Evolutionary conservation across 2,888 invertebrate genomes (phyloP).

Genomic region (Drosophila affinis): DNA sequence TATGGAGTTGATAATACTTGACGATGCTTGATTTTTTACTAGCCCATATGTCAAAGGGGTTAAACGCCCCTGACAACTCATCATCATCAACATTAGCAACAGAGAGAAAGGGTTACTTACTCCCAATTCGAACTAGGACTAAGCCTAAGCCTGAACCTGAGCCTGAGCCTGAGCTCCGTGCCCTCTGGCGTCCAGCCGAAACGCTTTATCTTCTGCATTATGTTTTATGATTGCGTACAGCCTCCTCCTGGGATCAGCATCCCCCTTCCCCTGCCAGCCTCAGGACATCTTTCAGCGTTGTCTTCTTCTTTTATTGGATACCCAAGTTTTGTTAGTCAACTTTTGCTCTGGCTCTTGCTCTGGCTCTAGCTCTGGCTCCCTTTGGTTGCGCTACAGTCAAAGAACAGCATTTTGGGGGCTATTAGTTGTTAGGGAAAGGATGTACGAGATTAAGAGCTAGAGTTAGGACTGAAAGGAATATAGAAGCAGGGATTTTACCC

Average conservation of each 20-base stretch:
- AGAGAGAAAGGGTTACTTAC: slow-evolving; percentile 45
- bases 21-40: slow-evolving; percentile 28
- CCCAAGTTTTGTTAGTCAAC: slow-evolving; percentile 16
- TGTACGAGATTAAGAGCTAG: not conserved
- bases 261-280: no score
- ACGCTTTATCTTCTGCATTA: slow-evolving; percentile 56
- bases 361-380: no score
- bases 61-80: slow-evolving; percentile 48
- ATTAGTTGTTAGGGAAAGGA: not conserved
- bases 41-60: slow-evolving; percentile 58
- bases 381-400: slow-evolving; percentile 5
- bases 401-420: not conserved
- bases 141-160: slow-evolving; percentile 55
- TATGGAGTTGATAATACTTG: slow-evolving; percentile 59
- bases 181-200: slow-evolving; percentile 27
- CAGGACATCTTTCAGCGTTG: slow-evolving; percentile 1
- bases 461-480: not conserved
- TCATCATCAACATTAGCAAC: not conserved
- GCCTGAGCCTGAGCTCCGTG: slow-evolving; percentile 34
- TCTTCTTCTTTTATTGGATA: slow-evolving; percentile 11
- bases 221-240: slow-evolving; percentile 48
- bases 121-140: slow-evolving; percentile 21
- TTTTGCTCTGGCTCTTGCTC: slow-evolving; percentile 9
- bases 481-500: not conserved
- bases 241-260: slow-evolving; percentile 17